Evolutionary conservation across 2,113 vertebrate genomes (phyloP), one percentile per base, ranked within the genome.

Genomic region (Silurus glanis): DNA sequence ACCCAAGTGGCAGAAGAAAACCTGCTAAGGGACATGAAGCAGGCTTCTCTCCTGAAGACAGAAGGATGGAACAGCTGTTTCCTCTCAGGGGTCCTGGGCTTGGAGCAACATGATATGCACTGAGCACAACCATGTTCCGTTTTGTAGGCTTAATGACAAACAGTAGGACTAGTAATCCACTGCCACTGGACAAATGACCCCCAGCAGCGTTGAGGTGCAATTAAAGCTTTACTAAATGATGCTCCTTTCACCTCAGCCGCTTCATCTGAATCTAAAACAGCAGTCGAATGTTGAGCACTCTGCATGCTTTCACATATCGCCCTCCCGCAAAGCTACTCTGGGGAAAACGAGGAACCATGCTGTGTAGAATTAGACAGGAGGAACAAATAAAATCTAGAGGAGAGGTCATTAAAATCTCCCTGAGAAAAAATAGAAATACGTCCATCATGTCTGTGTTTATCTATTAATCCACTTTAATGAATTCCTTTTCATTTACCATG

Each of bases 391-490:
- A 86, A 64, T 82, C 53, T 81, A 78, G 25, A n/a, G 80, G 83
- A 85, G 12, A 37, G 37, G 91, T 92, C 91, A 93, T 92, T 94
- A 91, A 90, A 91, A 87, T 81, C 83, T 89, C 89, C 92, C 56
- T 62, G 13, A 90, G 91, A 93, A 37, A 37, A 37, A 37, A 37
- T 37, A 37, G 1, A 37, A 89, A 91, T 59, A 71, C 90, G 53
- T 91, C 89, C 91, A 91, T 90, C 78, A 45, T 80, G 91, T 93
- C 82, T 92, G 94, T 91, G 89, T 95, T 94, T 92, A 94, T 94
- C 94, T 91, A 91, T 95, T 94, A 93, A 96, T 94, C 93, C 89
- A 90, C 62, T 94, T 94, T 95, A 95, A 94, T 88, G 94, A 95
- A 95, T 96, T 95, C 91, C 91, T 93, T 94, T 95, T 92, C 91